These are phyloP conservation scores for Gambusia yucatana DNA, from an alignment of 2,797 vertebrate genomes.

Conservation along the genomic window DNA sequence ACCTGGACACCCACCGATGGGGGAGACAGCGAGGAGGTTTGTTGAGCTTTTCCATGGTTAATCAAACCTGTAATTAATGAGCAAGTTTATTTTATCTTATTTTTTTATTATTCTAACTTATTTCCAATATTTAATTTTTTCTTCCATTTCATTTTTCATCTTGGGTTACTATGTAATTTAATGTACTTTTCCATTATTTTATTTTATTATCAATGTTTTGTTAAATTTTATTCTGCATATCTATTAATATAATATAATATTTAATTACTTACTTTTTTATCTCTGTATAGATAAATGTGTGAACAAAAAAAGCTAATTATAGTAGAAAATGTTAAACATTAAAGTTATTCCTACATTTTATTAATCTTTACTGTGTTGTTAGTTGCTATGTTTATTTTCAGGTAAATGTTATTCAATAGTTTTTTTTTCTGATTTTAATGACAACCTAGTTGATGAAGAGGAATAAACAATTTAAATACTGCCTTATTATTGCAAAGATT, in stretches of 20 bases:
- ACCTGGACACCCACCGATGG: constrained; percentile 86
- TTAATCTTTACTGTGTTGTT: neutral
- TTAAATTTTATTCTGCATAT: neutral
- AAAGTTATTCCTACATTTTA: neutral
- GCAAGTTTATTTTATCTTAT: neutral
- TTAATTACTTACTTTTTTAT: neutral
- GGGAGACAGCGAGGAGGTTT: constrained; percentile 86
- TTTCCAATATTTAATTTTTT: neutral
- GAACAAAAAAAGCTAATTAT: neutral
- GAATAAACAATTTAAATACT: neutral
- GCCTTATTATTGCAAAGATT: neutral
- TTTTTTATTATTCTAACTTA: neutral
- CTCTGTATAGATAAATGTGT: neutral
- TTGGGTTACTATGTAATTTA: neutral
- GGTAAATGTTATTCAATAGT: neutral
- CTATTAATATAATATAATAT: neutral
- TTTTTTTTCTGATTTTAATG: neutral
- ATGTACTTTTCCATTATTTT: neutral
- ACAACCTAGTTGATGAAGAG: neutral
- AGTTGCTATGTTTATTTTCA: neutral
- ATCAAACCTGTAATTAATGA: neutral
- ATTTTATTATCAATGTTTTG: neutral
- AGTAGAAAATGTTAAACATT: neutral
- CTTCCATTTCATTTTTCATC: neutral
- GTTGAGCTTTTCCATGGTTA: neutral